Base-by-base conservation (phyloP, 2,113 vertebrate genomes). In the Colinus virginianus region DNA sequence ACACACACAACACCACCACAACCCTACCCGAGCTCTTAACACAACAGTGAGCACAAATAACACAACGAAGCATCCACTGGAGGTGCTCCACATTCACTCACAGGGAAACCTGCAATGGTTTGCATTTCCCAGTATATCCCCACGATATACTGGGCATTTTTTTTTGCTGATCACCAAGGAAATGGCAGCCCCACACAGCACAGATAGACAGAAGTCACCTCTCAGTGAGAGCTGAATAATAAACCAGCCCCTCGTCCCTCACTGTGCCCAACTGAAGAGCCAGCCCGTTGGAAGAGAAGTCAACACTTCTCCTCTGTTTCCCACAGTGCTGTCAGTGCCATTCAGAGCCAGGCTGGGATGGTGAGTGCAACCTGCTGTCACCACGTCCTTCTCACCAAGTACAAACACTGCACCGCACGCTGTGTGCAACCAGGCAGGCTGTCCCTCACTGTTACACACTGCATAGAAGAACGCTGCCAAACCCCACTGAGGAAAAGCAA, bases 1-100 rank as follows among this genome's bases (percentile, higher is more conserved):
- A 34, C 56, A 58, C 30, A 56, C 2, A 30, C 0, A 48, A 13
- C 8, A 76, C 32, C 63, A 64, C 3, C 46, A 78, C 67, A 84
- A 56, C 9, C 34, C 46, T 45, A 64, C 26, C 0, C 4, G 32
- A 77, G 56, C 26, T 55, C 70, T 81, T 42, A 68, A 67, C 34
- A 78, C 12, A 74, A 88, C 12, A 0, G 0, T 62, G 22, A 80
- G 34, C 51, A 68, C 0, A 0, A 74, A 45, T 56, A 30, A 79
- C 84, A 51, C 66, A 68, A 56, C 28, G 77, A 43, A 92, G n/a
- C 45, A 76, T n/a, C 81, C 30, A 56, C 43, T 25, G 19, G 58
- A 84, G 58, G 70, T 11, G 10, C 13, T 49, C 61, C 83, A 74
- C 68, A 59, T 63, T 71, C 49, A 51, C 49, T 26, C 13, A 23